Percentiles rank a stretch among this genome's conserved stretches.
phyloP scores from a whole-genome alignment of 2,888 invertebrate genomes.

The Augochlorella aurata region DNA sequence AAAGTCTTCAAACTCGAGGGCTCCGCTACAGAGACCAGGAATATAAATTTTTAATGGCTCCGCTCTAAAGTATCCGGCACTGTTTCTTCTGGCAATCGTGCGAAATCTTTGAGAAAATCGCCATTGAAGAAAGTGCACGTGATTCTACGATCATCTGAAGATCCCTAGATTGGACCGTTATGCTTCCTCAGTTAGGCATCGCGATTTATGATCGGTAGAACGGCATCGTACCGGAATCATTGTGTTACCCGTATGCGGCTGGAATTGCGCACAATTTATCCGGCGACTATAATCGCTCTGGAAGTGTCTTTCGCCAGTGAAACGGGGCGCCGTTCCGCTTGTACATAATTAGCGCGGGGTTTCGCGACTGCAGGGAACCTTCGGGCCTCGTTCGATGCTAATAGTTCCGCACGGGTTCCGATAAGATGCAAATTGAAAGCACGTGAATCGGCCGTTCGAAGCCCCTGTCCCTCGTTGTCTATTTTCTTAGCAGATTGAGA shows the following conservation, averaged over 20 bases:
- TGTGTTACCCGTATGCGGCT: background rate
- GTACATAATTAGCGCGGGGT: conserved; percentile 13
- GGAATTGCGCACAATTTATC: background rate
- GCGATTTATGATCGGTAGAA: background rate
- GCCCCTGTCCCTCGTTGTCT: background rate
- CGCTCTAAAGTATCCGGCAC: too few relatives aligned
- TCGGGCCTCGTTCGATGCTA: conserved; percentile 17
- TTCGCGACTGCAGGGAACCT: conserved; percentile 1
- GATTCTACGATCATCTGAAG: too few relatives aligned
- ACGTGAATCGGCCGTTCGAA: conserved; percentile 3
- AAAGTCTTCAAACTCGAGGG: too few relatives aligned
- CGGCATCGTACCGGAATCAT: background rate
- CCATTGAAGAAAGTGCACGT: too few relatives aligned
- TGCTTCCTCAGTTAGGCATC: background rate
- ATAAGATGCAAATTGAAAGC: conserved; percentile 30
- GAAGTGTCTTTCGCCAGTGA: background rate
- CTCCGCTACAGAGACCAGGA: too few relatives aligned
- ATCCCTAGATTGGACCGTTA: too few relatives aligned
- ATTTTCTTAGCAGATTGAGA: conserved; percentile 21
- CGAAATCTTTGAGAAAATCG: too few relatives aligned
- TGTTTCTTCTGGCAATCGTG: too few relatives aligned
- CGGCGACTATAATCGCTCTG: background rate
- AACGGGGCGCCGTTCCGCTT: conserved; percentile 1
- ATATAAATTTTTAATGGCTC: too few relatives aligned
- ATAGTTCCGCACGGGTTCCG: conserved; percentile 4